These are phyloP conservation scores for Dendroctonus valens DNA, from an alignment of 1,140 invertebrate genomes.

Conservation along the genomic window DNA sequence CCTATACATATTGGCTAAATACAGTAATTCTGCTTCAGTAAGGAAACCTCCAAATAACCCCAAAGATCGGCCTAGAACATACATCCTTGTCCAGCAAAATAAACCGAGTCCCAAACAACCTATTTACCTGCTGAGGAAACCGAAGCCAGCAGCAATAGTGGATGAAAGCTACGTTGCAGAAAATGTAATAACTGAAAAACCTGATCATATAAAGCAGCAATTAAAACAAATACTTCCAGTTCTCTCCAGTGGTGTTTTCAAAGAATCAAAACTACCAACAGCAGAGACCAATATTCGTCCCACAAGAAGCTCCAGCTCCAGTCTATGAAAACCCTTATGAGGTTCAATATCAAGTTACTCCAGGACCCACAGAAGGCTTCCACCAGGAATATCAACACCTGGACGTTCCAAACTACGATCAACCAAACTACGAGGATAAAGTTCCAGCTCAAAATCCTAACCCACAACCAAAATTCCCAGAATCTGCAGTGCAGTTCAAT, in stretches of 20 bases:
- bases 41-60: constrained; percentile 12
- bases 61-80: constrained; percentile 7
- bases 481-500: too few species aligned
- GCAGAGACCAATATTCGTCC: constrained; percentile 5
- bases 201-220: not conserved
- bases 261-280: constrained; percentile 15
- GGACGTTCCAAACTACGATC: not conserved
- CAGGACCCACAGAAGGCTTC: constrained; percentile 13
- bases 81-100: constrained; percentile 19
- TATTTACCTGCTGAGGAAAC: constrained; percentile 9
- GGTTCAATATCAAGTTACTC: constrained; percentile 27
- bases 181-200: constrained; percentile 17
- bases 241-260: constrained; percentile 3
- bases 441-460: not conserved
- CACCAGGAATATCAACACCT: constrained; percentile 3
- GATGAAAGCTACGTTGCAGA: constrained; percentile 31
- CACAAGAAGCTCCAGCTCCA: constrained; percentile 10
- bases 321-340: constrained; percentile 23
- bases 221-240: constrained; percentile 10
- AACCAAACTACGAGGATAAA: constrained; percentile 1
- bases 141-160: constrained; percentile 23
- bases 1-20: too few species aligned
- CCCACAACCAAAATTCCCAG: too few species aligned
- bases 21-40: constrained; percentile 12
- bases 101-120: constrained; percentile 13